Conservation (phyloP, 2,113 vertebrate genomes). For the Neotoma lepida region DNA sequence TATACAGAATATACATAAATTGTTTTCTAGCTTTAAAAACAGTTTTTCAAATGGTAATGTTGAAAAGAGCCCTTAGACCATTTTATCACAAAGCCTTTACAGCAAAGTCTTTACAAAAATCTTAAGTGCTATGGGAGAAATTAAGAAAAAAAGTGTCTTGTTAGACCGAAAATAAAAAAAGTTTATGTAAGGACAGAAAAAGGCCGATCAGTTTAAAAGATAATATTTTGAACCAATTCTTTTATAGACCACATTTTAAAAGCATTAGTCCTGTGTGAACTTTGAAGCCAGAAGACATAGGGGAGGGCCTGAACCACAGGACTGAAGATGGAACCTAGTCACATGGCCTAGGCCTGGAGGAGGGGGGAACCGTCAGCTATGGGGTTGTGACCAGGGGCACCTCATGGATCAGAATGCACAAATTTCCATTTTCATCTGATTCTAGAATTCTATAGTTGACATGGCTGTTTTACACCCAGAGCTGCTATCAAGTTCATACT, state of each 20-base stretch:
- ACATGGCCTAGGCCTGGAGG: conserved; percentile 30
- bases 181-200: conserved; percentile 82
- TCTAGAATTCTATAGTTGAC: conserved; percentile 17
- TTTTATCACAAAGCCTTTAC: conserved; percentile 88
- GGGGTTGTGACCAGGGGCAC: conserved; percentile 42
- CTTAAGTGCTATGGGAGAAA: conserved; percentile 98
- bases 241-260: conserved; percentile 69
- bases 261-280: conserved; percentile 57
- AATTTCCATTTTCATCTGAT: neutral
- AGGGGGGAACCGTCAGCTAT: neutral
- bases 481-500: neutral
- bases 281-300: conserved; percentile 41
- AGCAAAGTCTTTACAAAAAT: conserved; percentile 94
- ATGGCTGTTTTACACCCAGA: neutral
- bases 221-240: conserved; percentile 57
- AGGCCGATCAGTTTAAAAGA: conserved; percentile 82
- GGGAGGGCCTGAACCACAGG: conserved; percentile 1
- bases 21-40: conserved; percentile 95
- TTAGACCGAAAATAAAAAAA: conserved; percentile 87
- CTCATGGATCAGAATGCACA: conserved; percentile 33
- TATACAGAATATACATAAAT: conserved; percentile 96
- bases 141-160: conserved; percentile 88
- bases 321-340: neutral
- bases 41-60: conserved; percentile 93
- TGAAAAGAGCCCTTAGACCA: conserved; percentile 92